phyloP scores from a whole-genome alignment of 2,797 vertebrate genomes.

The Epinephelus awoara region DNA sequence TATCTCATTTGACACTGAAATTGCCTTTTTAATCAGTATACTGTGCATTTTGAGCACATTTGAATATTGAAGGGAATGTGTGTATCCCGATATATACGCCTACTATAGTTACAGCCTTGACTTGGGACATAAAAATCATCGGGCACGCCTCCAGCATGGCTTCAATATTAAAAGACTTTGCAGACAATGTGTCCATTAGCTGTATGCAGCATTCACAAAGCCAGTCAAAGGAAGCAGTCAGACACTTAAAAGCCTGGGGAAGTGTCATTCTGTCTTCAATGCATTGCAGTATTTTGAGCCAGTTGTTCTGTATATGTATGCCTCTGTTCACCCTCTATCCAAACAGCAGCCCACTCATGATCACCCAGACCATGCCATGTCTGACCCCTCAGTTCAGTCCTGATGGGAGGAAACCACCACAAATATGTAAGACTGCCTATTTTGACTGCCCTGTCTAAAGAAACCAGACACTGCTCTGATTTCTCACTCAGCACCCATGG shows the following conservation, averaged over 20 bases:
- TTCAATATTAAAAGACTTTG: background rate
- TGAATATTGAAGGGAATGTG: too few species aligned
- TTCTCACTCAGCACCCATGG: conserved; percentile 7
- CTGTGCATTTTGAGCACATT: too few species aligned
- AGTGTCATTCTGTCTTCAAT: conserved; percentile 6
- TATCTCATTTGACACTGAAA: too few species aligned
- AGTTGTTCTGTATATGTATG: background rate
- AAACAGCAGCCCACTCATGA: conserved; percentile 68
- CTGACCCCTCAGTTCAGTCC: conserved; percentile 38
- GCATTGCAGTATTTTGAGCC: conserved; percentile 4
- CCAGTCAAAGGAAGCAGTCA: background rate
- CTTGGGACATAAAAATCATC: too few species aligned
- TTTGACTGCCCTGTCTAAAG: background rate
- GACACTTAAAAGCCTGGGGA: conserved; percentile 25
- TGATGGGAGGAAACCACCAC: conserved; percentile 40
- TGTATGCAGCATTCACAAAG: background rate
- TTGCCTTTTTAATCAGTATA: too few species aligned
- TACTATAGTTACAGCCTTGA: too few species aligned
- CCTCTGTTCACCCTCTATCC: conserved; percentile 55
- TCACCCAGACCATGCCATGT: conserved; percentile 47
- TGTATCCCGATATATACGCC: too few species aligned
- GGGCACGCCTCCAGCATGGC: background rate
- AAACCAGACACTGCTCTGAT: background rate
- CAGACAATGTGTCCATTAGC: background rate
- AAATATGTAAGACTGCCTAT: conserved; percentile 6